A percentile compares a stretch with the other conserved stretches of the same genome.
Conservation (phyloP, 2,797 vertebrate species). For the Xerus rutilus region DNA sequence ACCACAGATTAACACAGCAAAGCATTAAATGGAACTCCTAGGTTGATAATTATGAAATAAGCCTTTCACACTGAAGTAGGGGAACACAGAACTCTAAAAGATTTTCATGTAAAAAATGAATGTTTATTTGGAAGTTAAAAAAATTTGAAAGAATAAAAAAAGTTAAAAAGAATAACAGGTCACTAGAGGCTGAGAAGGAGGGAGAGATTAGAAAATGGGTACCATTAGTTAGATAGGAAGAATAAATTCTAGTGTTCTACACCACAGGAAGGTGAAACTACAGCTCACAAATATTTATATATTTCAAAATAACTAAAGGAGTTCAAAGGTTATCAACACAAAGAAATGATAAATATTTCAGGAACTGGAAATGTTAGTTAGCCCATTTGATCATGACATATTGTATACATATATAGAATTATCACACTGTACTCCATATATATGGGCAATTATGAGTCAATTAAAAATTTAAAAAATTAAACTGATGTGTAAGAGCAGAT, state of each 20-base stretch:
- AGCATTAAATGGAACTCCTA: neutral
- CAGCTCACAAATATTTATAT: neutral
- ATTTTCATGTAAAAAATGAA: slow-evolving; percentile 22
- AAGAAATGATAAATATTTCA: slow-evolving; percentile 4
- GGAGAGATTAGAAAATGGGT: neutral
- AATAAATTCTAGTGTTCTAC: neutral
- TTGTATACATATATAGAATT: neutral
- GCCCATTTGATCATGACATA: neutral
- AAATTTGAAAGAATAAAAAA: neutral
- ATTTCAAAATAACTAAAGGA: slow-evolving; percentile 3
- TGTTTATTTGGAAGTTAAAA: neutral
- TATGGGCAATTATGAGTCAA: neutral
- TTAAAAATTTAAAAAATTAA: neutral
- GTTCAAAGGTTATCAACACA: neutral
- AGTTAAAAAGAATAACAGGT: neutral
- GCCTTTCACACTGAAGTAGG: neutral
- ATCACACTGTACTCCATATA: neutral
- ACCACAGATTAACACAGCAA: neutral
- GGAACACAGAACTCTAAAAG: neutral
- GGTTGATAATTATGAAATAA: neutral
- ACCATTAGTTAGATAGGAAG: neutral
- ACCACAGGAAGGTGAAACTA: neutral
- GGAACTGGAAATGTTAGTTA: neutral
- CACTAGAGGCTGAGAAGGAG: neutral
- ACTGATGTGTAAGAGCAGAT: neutral